phyloP scores from a whole-genome alignment of 2,113 vertebrate genomes.

The Caracal caracal region DNA sequence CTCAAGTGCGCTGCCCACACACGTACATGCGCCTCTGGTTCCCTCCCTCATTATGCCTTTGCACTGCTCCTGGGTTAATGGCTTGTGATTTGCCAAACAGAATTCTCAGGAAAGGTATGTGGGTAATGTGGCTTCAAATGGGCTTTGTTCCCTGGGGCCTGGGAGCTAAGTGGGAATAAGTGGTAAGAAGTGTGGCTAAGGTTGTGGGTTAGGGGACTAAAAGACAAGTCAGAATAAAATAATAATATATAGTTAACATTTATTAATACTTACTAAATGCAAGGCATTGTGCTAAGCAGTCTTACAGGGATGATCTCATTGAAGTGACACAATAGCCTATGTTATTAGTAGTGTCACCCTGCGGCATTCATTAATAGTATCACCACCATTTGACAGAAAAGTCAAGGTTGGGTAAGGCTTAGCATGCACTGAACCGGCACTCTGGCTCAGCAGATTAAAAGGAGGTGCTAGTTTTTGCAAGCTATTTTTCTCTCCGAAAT shows the following conservation, averaged over 20 bases:
- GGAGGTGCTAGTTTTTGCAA: background rate
- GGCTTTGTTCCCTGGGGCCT: background rate
- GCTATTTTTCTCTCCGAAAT: background rate
- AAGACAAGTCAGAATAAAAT: conserved; percentile 6
- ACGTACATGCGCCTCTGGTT: background rate
- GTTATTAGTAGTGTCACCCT: background rate
- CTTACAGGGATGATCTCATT: conserved; percentile 17
- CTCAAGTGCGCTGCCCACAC: background rate
- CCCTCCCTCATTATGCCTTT: background rate
- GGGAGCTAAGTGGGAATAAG: background rate
- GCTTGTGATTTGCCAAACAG: background rate
- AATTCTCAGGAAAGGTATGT: background rate
- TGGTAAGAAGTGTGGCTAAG: background rate
- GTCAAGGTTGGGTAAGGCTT: background rate
- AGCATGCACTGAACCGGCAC: background rate
- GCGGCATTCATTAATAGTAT: background rate
- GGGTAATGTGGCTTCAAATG: background rate
- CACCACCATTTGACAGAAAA: background rate
- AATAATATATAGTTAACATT: background rate
- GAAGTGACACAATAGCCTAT: background rate
- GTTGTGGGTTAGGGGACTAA: background rate
- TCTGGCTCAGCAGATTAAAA: background rate
- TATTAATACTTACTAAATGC: background rate
- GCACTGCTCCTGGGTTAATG: background rate
- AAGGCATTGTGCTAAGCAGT: background rate